phyloP scores from a whole-genome alignment of 2,888 invertebrate species.

The Euspilapteryx auroguttella region DNA sequence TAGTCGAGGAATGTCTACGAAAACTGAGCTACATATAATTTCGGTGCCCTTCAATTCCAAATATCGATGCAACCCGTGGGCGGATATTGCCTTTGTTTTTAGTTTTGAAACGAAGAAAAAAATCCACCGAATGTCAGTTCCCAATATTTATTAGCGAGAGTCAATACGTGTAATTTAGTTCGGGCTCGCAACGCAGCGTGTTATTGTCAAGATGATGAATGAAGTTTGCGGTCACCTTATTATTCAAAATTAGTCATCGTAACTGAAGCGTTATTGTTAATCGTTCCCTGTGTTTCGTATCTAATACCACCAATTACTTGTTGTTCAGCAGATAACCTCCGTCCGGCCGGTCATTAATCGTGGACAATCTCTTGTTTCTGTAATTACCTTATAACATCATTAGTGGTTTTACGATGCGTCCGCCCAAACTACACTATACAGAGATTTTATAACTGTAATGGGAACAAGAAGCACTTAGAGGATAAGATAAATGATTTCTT shows the following conservation, averaged over 20 bases:
- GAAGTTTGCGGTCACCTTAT: slow-evolving; percentile 21
- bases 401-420: slow-evolving; percentile 17
- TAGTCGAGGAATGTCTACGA: slow-evolving; percentile 48
- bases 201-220: slow-evolving; percentile 40
- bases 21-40: slow-evolving; percentile 46
- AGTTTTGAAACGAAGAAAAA: slow-evolving; percentile 32
- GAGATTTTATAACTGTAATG: slow-evolving; percentile 16
- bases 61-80: slow-evolving; percentile 26
- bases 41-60: slow-evolving; percentile 36
- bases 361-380: slow-evolving; percentile 19
- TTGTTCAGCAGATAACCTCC: slow-evolving; percentile 10
- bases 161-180: slow-evolving; percentile 38
- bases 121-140: slow-evolving; percentile 32
- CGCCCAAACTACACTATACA: slow-evolving; percentile 12
- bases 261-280: not conserved
- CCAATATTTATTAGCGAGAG: slow-evolving; percentile 44
- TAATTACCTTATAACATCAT: slow-evolving; percentile 25
- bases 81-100: slow-evolving; percentile 53
- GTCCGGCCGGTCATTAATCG: slow-evolving; percentile 10
- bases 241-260: slow-evolving; percentile 21
- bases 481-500: slow-evolving; percentile 28
- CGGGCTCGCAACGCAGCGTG: too few species aligned
- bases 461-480: slow-evolving; percentile 16
- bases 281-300: slow-evolving; percentile 6
- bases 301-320: slow-evolving; percentile 11